Conservation (phyloP, 2,888 invertebrate species). For the Chironomus tentans region DNA sequence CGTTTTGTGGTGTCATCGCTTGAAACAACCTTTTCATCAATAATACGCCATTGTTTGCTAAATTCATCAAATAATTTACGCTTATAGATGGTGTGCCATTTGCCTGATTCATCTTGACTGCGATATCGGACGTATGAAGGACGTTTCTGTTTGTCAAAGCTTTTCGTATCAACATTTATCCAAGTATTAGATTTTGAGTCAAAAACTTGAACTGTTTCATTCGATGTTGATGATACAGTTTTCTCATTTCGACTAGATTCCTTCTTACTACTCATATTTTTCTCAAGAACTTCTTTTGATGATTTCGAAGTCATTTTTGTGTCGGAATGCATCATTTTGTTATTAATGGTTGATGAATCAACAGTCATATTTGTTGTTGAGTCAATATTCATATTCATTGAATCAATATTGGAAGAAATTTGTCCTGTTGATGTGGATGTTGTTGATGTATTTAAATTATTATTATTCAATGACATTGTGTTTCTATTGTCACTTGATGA, state of each 20-base stretch:
- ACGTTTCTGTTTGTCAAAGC: conserved; percentile 27
- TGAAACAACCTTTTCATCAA: conserved; percentile 47
- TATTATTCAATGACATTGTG: background rate
- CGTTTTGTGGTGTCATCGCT: conserved; percentile 33
- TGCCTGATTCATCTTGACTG: conserved; percentile 41
- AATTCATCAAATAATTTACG: conserved; percentile 41
- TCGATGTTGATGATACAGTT: conserved; percentile 22
- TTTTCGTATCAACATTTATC: conserved; percentile 36
- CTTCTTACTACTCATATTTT: conserved; percentile 18
- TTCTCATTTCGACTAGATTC: conserved; percentile 25
- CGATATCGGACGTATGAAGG: conserved; percentile 41
- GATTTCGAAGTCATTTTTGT: conserved; percentile 24
- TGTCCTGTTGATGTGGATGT: background rate
- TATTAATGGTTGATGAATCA: background rate
- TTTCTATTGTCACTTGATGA: background rate
- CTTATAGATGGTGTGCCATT: conserved; percentile 40
- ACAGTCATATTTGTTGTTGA: background rate
- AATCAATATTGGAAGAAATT: background rate
- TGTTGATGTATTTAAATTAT: background rate
- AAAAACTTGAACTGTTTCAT: conserved; percentile 36
- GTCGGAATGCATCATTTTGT: background rate
- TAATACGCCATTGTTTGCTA: conserved; percentile 41
- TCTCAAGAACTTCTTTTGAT: conserved; percentile 23
- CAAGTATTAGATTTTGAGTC: conserved; percentile 42
- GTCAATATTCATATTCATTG: background rate